A percentile compares a stretch with the other conserved stretches of the same genome.
phyloP scores from a whole-genome alignment of 2,888 invertebrate genomes.

The Drosophila ochracea region DNA sequence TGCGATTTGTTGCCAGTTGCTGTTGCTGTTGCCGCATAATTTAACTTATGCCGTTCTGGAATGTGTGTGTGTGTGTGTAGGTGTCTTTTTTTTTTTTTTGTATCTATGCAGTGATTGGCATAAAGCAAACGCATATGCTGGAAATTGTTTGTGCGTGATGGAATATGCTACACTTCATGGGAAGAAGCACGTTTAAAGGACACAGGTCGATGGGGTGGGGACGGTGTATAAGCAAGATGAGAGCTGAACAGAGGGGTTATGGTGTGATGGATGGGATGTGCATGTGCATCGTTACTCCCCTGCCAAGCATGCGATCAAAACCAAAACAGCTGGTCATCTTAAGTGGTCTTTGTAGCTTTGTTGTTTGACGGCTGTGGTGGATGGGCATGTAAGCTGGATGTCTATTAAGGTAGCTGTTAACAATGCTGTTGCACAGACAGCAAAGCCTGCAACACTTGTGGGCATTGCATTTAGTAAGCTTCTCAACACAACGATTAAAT shows the following conservation, averaged over 20 bases:
- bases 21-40: constrained; percentile 62
- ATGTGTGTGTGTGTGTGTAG: constrained; percentile 14
- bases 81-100: background rate
- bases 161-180: constrained; percentile 31
- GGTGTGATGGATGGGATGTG: constrained; percentile 4
- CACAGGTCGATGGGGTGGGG: background rate
- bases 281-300: background rate
- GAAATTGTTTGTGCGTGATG: constrained; percentile 51
- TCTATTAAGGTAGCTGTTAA: constrained; percentile 4
- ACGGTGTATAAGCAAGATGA: no score
- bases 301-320: constrained; percentile 3
- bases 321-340: background rate
- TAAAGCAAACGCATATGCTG: constrained; percentile 69
- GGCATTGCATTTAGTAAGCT: background rate
- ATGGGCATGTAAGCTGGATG: background rate
- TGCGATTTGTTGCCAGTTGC: constrained; percentile 49
- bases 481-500: background rate
- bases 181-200: constrained; percentile 13
- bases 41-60: constrained; percentile 55
- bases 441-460: background rate
- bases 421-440: constrained; percentile 1
- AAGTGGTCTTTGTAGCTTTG: background rate
- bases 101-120: constrained; percentile 61
- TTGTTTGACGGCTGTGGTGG: background rate
- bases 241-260: constrained; percentile 20